Evolutionary conservation across 2,113 vertebrate species (phyloP).

Genomic region (Lophius piscatorius): DNA sequence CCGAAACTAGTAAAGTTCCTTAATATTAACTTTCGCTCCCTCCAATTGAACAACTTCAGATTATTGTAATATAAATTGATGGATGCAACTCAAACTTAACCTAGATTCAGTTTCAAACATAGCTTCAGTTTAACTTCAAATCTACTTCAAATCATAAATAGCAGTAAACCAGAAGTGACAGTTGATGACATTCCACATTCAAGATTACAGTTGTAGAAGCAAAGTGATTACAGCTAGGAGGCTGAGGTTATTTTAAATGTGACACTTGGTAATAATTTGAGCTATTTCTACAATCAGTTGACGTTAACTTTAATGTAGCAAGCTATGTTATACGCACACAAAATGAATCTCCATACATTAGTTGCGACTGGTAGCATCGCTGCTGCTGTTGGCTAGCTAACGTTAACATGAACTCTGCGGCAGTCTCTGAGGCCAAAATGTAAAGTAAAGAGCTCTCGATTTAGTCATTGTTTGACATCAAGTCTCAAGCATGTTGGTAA

Average conservation of each 20-base stretch:
- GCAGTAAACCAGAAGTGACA: too few relatives aligned
- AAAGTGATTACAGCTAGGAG: too few relatives aligned
- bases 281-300: too few relatives aligned
- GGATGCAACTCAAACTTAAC: not conserved
- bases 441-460: constrained; percentile 2
- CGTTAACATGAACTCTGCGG: constrained; percentile 17
- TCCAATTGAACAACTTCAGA: not conserved
- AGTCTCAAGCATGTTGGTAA: not conserved
- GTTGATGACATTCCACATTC: too few relatives aligned
- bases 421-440: not conserved
- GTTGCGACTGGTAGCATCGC: constrained; percentile 36
- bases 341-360: constrained; percentile 5
- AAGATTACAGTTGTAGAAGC: too few relatives aligned
- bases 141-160: too few relatives aligned
- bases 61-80: not conserved
- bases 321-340: not conserved
- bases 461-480: fast-evolving
- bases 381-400: constrained; percentile 40
- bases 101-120: too few relatives aligned
- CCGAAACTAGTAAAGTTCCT: not conserved
- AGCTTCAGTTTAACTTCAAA: not conserved
- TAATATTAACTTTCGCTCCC: not conserved
- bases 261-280: too few relatives aligned
- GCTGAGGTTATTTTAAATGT: not conserved
- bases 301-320: too few relatives aligned